These are phyloP conservation scores for Solea solea DNA, from an alignment of 2,113 vertebrate genomes.

Conservation along the genomic window DNA sequence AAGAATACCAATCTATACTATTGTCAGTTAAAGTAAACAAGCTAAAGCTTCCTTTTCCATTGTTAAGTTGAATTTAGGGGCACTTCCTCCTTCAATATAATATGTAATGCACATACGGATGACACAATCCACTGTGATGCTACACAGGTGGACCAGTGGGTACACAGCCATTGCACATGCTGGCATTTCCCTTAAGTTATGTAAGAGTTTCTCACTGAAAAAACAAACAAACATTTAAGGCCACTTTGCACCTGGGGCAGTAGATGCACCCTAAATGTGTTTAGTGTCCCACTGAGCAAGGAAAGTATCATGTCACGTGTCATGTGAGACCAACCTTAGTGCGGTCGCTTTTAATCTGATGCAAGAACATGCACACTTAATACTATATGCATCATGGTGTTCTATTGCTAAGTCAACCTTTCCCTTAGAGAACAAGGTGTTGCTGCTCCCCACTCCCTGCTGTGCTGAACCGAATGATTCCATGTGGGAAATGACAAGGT, in stretches of 20 bases:
- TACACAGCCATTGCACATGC: slow-evolving; percentile 6
- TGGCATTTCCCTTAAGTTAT: slow-evolving; percentile 38
- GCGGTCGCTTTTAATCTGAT: background rate
- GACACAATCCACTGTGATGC: slow-evolving; percentile 13
- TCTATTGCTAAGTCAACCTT: too few species aligned
- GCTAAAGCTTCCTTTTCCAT: too few species aligned
- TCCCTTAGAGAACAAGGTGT: too few species aligned
- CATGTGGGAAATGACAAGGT: too few species aligned
- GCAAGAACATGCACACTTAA: too few species aligned
- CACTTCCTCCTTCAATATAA: too few species aligned
- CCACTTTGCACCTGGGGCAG: slow-evolving; percentile 29
- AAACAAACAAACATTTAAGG: slow-evolving; percentile 26
- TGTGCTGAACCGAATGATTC: too few species aligned
- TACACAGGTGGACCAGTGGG: background rate
- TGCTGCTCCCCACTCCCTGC: too few species aligned
- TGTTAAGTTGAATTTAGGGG: too few species aligned
- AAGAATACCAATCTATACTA: too few species aligned
- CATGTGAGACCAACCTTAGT: background rate
- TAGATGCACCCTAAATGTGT: slow-evolving; percentile 19
- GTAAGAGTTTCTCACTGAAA: slow-evolving; percentile 31
- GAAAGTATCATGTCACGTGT: background rate
- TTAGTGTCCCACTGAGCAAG: slow-evolving; percentile 2
- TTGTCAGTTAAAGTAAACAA: too few species aligned
- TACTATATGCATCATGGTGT: too few species aligned
- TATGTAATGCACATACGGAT: slow-evolving; percentile 8